These are phyloP conservation scores for Notospermus geniculatus DNA, from an alignment of 1,140 invertebrate species.

Conservation along the genomic window DNA sequence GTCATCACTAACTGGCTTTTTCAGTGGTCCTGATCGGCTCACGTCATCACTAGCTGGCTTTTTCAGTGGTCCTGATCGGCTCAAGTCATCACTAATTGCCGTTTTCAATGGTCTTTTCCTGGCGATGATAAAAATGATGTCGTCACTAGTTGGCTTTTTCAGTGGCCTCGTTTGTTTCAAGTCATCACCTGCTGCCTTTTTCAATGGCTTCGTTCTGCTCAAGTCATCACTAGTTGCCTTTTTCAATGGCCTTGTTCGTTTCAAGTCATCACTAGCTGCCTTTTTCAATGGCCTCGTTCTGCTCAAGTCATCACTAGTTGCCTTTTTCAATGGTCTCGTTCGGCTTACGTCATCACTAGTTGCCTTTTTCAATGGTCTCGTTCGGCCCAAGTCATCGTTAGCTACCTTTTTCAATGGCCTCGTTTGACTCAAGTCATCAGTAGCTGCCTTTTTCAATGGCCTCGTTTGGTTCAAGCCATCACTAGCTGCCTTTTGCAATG, in stretches of 20 bases:
- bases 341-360: background rate
- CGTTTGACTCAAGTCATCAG: background rate
- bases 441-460: background rate
- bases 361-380: too few species aligned
- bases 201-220: too few species aligned
- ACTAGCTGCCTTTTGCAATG: background rate
- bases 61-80: background rate
- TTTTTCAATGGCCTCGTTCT: too few species aligned
- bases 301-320: background rate
- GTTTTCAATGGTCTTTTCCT: background rate
- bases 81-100: background rate
- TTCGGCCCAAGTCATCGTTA: too few species aligned
- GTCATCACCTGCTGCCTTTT: background rate
- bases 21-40: too few species aligned
- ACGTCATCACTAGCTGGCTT: too few species aligned
- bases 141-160: background rate
- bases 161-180: too few species aligned
- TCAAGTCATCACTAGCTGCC: too few species aligned
- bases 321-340: background rate
- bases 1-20: too few species aligned
- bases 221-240: too few species aligned
- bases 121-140: too few species aligned
- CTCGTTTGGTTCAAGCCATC: background rate
- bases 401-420: background rate
- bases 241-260: background rate